Base-by-base conservation (phyloP, 2,113 vertebrate species). In the Deroptyus accipitrinus region DNA sequence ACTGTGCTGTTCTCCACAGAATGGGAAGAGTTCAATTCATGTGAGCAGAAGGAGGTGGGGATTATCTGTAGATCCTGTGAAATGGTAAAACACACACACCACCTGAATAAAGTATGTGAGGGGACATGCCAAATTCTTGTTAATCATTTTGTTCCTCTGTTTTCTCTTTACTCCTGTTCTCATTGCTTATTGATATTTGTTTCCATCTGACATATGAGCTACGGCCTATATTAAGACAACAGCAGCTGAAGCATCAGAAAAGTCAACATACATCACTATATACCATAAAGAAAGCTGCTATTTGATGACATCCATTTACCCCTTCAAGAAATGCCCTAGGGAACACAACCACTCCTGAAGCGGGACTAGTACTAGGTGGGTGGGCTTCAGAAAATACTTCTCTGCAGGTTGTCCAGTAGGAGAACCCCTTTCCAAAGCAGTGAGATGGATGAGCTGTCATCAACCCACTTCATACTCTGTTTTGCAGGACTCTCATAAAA, bases 101-200 rank as follows among this genome's bases (percentile, higher is more conserved):
- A 42, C 20, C 66, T 57, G 39, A 61, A 57, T 28, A 41, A 67
- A 81, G 30, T 14, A 12, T 69, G 55, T 16, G 23, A 74, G 51
- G n/a, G 69, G 52, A 84, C 41, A 85, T 54, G 67, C 33, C 0
- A 0, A 68, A 73, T 88, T 90, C 78, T 41, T 66, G 76, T 70
- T 87, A 66, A 42, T 79, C 39, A 35, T 83, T 89, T 85, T 74
- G 90, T 69, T 93, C 93, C 92, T 89, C 83, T 7, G 3, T 89
- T 95, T 94, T 83, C 90, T 93, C 91, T 96, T 89, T 83, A 90
- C 96, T 96, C 75, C 86, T 72, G 54, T 93, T 96, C 96, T 95
- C 97, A 95, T 96, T 84, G 70, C 82, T 90, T 96, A 97, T 94
- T 97, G 98, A 98, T 97, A 98, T 98, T 96, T 95, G 77, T 96